phyloP scores from a whole-genome alignment of 23 tunicate genomes.

The Styela clava region DNA sequence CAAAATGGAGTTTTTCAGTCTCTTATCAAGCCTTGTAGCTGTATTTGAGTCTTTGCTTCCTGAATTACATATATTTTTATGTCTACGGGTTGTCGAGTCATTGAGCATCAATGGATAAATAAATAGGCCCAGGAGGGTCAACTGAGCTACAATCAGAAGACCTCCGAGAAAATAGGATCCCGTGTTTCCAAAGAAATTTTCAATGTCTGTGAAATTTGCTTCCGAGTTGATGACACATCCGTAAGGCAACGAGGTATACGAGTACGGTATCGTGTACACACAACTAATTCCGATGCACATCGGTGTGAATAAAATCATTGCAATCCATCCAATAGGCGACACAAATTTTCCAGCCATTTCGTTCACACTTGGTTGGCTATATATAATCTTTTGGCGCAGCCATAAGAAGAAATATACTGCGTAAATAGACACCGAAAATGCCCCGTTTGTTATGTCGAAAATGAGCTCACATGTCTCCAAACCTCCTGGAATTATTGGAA shows the following conservation, averaged over 20 bases:
- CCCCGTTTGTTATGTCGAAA: background rate
- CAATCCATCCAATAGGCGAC: background rate
- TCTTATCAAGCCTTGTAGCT: too few species aligned
- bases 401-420: slow-evolving; percentile 3
- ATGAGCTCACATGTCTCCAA: background rate
- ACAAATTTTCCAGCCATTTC: background rate
- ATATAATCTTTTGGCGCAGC: slow-evolving; percentile 3
- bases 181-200: background rate
- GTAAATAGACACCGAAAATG: background rate
- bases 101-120: slow-evolving; percentile 5
- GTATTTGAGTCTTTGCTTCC: too few species aligned
- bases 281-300: background rate
- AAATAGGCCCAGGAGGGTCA: slow-evolving; percentile 3
- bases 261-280: background rate
- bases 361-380: background rate
- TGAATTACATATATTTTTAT: too few species aligned
- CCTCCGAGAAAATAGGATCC: background rate
- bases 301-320: background rate
- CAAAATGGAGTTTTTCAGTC: background rate
- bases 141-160: background rate
- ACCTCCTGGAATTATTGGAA: background rate
- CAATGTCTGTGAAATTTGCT: background rate
- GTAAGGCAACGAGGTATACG: background rate
- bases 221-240: background rate
- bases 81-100: background rate